Conservation (phyloP, 1,140 invertebrate species). For the Trypoxylus dichotomus region DNA sequence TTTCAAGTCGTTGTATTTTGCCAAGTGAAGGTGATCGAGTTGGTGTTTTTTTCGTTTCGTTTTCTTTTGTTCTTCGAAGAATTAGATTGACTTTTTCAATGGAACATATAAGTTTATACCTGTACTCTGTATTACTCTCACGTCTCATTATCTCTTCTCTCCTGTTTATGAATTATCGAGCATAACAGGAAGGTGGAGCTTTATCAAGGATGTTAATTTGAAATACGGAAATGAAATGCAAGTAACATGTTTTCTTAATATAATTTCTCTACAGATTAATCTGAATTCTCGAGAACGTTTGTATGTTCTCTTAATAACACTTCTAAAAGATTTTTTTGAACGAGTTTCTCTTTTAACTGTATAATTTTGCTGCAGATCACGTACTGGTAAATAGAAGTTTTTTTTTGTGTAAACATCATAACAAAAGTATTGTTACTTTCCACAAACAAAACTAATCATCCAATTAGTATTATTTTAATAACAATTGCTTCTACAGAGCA, state of each 20-base stretch:
- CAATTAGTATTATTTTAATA: no score
- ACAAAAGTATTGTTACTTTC: not conserved
- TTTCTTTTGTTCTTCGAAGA: not conserved
- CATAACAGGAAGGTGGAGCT: not conserved
- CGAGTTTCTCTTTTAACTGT: not conserved
- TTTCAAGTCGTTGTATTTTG: constrained; percentile 3
- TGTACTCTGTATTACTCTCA: not conserved
- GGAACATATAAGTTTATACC: no score
- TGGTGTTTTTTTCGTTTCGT: not conserved
- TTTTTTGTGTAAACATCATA: not conserved
- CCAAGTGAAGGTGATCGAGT: not conserved
- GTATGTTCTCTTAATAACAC: not conserved
- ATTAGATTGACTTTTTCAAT: not conserved
- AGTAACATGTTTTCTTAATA: not conserved
- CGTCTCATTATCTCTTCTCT: not conserved
- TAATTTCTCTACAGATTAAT: not conserved
- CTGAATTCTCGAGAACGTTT: not conserved
- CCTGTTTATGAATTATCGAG: not conserved
- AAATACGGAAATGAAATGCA: not conserved
- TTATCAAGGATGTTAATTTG: not conserved
- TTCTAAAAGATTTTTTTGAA: not conserved
- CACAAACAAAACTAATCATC: not conserved
- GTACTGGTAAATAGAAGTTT: not conserved
- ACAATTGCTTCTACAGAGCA: no score
- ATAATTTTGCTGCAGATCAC: not conserved